These are phyloP conservation scores for Anguilla marmorata DNA, from an alignment of 2,797 vertebrate species.

Conservation along the genomic window DNA sequence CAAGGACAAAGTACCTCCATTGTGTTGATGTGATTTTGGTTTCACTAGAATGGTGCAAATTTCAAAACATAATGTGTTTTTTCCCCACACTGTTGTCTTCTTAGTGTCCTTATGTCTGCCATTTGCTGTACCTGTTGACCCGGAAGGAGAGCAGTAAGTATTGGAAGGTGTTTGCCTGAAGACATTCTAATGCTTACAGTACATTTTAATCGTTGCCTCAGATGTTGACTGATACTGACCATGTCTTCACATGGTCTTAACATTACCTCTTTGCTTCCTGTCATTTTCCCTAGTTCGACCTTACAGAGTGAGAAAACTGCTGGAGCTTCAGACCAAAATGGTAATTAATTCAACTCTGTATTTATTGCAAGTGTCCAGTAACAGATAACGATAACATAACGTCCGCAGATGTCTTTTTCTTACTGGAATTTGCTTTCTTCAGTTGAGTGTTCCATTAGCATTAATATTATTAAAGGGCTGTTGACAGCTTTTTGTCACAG, in stretches of 20 bases:
- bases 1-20: neutral
- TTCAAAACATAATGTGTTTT: neutral
- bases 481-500: neutral
- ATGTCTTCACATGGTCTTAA: neutral
- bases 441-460: neutral
- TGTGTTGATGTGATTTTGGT: too few species aligned
- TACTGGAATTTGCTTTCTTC: neutral
- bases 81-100: slow-evolving; percentile 47
- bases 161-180: neutral
- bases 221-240: too few species aligned
- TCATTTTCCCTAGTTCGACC: slow-evolving; percentile 74
- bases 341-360: slow-evolving; percentile 66
- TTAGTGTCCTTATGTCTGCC: slow-evolving; percentile 89
- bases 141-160: slow-evolving; percentile 84
- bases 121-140: slow-evolving; percentile 89
- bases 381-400: neutral
- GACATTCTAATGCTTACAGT: neutral
- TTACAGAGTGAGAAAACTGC: slow-evolving; percentile 84
- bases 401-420: neutral
- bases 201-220: neutral
- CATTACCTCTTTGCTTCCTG: slow-evolving; percentile 22
- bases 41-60: neutral
- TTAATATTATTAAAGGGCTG: neutral
- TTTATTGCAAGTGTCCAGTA: neutral
- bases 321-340: slow-evolving; percentile 86